Percentiles rank a stretch among this genome's conserved stretches.
phyloP scores from a whole-genome alignment of 2,113 vertebrate genomes.

The Gallinago paraguaiae region DNA sequence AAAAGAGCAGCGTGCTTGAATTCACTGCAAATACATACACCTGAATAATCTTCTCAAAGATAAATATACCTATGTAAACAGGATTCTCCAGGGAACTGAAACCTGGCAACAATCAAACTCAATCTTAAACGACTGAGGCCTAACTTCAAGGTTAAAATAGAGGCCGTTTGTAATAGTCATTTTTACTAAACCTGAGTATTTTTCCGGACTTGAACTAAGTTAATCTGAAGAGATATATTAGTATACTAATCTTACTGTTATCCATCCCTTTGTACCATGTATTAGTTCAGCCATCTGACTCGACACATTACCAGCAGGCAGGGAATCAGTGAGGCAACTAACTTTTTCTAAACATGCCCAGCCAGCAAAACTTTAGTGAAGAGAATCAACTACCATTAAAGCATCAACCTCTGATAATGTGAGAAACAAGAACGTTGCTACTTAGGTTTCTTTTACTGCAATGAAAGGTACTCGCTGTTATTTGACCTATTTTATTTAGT shows the following conservation, averaged over 20 bases:
- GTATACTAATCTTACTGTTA: slow-evolving; percentile 44
- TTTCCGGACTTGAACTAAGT: background rate
- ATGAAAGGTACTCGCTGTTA: background rate
- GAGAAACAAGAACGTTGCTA: background rate
- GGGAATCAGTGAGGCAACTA: slow-evolving; percentile 48
- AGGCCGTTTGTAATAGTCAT: background rate
- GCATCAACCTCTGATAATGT: background rate
- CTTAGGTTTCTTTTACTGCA: background rate
- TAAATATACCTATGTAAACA: background rate
- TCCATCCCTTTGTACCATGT: slow-evolving; percentile 30
- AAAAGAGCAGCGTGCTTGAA: background rate
- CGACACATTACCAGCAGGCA: slow-evolving; percentile 37
- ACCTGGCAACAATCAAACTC: background rate
- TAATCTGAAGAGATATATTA: slow-evolving; percentile 17
- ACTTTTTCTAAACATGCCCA: background rate
- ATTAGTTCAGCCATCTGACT: slow-evolving; percentile 59
- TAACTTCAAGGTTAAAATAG: background rate
- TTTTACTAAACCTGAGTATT: slow-evolving; percentile 9
- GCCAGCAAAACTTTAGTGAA: slow-evolving; percentile 25
- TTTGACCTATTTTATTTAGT: background rate
- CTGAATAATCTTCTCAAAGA: background rate
- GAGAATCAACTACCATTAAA: background rate
- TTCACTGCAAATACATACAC: background rate
- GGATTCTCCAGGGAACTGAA: background rate
- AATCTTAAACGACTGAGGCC: background rate